A percentile compares a stretch with the other conserved stretches of the same genome.
These are phyloP conservation scores for Progne subis DNA, from an alignment of 2,113 vertebrate species.

Conservation along the genomic window DNA sequence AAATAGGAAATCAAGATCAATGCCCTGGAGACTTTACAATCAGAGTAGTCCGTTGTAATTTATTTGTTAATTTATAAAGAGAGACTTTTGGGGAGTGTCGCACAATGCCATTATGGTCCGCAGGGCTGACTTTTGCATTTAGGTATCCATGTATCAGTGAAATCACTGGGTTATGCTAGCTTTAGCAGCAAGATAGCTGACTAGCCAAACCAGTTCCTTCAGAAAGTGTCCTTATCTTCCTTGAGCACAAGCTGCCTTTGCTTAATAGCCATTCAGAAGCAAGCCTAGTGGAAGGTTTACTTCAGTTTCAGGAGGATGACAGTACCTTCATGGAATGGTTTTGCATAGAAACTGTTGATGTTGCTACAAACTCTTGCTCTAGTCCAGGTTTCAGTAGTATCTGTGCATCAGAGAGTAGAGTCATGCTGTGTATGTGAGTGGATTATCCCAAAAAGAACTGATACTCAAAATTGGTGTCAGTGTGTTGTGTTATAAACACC, in stretches of 20 bases:
- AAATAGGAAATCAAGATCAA: slow-evolving; percentile 23
- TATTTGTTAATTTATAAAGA: slow-evolving; percentile 47
- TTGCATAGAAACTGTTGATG: not conserved
- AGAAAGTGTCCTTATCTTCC: slow-evolving; percentile 5
- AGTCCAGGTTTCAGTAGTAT: not conserved
- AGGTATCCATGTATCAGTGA: slow-evolving; percentile 20
- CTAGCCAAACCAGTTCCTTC: slow-evolving; percentile 50
- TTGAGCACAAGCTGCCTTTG: not conserved
- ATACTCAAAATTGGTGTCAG: not conserved
- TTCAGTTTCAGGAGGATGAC: not conserved
- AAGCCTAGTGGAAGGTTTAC: not conserved
- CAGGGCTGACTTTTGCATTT: slow-evolving; percentile 36
- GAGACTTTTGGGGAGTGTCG: not conserved
- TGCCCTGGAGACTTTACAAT: slow-evolving; percentile 35
- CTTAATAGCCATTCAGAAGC: not conserved
- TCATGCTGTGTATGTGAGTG: fast-evolving
- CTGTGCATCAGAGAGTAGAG: not conserved
- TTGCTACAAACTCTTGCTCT: not conserved
- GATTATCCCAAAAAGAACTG: not conserved
- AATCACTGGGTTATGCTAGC: slow-evolving; percentile 16
- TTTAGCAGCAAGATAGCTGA: slow-evolving; percentile 40
- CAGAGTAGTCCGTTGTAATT: not conserved
- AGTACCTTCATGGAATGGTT: not conserved
- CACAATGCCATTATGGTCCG: not conserved
- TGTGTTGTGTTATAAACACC: not conserved